phyloP scores from a whole-genome alignment of 2,888 invertebrate genomes.

The Brachyptera risi region DNA sequence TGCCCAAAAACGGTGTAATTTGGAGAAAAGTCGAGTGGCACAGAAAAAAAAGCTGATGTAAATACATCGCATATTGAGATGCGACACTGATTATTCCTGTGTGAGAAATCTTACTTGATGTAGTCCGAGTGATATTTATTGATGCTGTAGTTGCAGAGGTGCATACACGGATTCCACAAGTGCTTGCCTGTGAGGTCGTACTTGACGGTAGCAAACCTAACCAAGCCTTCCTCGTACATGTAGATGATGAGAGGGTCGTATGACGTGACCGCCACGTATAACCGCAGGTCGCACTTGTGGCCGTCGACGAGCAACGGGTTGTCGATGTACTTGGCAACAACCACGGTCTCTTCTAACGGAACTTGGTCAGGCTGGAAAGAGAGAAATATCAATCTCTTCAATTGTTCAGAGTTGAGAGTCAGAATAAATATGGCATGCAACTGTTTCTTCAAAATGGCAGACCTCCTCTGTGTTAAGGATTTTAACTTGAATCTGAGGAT shows the following conservation, averaged over 20 bases:
- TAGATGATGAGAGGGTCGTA: conserved; percentile 93
- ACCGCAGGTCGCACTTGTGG: conserved; percentile 92
- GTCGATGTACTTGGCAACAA: conserved; percentile 85
- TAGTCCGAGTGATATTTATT: conserved; percentile 97
- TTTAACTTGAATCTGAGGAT: too few species aligned
- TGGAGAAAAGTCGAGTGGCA: too few species aligned
- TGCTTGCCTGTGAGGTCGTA: conserved; percentile 89
- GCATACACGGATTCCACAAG: conserved; percentile 94
- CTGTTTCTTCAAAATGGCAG: conserved; percentile 22
- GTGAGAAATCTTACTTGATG: conserved; percentile 79
- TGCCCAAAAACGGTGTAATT: too few species aligned
- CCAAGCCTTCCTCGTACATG: conserved; percentile 93
- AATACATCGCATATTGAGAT: too few species aligned
- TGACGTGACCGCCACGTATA: conserved; percentile 92
- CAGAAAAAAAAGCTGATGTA: too few species aligned
- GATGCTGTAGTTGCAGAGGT: conserved; percentile 96
- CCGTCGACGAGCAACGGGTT: conserved; percentile 85
- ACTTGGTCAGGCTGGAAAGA: conserved; percentile 79
- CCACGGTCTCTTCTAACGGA: conserved; percentile 83
- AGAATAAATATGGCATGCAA: background rate
- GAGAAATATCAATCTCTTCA: conserved; percentile 20
- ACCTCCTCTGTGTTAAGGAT: too few species aligned
- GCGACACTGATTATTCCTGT: too few species aligned
- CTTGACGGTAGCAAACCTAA: conserved; percentile 91
- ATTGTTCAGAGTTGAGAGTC: conserved; percentile 17